These are phyloP conservation scores for Pandemis corylana DNA, from an alignment of 2,888 invertebrate species.

Conservation along the genomic window DNA sequence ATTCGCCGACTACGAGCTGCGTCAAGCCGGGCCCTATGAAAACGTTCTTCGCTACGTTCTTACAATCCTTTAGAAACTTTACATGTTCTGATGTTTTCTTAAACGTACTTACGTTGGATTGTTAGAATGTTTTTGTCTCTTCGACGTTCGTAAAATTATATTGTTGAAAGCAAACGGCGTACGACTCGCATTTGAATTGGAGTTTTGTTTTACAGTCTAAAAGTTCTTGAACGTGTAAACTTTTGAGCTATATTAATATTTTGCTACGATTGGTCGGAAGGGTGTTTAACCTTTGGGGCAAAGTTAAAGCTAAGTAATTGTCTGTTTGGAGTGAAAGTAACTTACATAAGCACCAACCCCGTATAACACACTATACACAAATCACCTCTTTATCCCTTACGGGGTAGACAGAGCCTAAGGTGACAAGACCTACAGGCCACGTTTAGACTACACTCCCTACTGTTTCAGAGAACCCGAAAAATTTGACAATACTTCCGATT, in stretches of 20 bases:
- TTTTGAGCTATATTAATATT: not conserved
- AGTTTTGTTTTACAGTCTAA: slow-evolving; percentile 3
- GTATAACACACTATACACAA: no score
- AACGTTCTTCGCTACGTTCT: slow-evolving; percentile 13
- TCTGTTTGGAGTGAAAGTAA: not conserved
- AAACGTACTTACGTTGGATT: slow-evolving; percentile 9
- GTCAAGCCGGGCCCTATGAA: not conserved
- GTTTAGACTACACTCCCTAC: no score
- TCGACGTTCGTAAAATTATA: slow-evolving; percentile 20
- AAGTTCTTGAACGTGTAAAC: not conserved
- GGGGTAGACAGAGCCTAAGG: no score
- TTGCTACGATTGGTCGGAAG: not conserved
- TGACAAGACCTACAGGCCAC: no score
- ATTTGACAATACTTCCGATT: no score
- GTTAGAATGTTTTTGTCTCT: slow-evolving; percentile 18
- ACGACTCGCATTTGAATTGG: slow-evolving; percentile 7
- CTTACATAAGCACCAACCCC: no score
- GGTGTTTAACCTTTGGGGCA: not conserved
- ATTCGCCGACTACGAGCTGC: no score
- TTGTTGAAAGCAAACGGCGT: slow-evolving; percentile 14
- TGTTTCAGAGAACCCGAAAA: no score
- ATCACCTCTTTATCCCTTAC: no score
- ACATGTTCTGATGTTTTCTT: slow-evolving; percentile 37
- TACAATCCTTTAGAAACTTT: slow-evolving; percentile 17
- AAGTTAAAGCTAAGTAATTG: not conserved